These are phyloP conservation scores for Caenorhabditis macrosperma DNA, from an alignment of 2,888 invertebrate species.

Conservation along the genomic window DNA sequence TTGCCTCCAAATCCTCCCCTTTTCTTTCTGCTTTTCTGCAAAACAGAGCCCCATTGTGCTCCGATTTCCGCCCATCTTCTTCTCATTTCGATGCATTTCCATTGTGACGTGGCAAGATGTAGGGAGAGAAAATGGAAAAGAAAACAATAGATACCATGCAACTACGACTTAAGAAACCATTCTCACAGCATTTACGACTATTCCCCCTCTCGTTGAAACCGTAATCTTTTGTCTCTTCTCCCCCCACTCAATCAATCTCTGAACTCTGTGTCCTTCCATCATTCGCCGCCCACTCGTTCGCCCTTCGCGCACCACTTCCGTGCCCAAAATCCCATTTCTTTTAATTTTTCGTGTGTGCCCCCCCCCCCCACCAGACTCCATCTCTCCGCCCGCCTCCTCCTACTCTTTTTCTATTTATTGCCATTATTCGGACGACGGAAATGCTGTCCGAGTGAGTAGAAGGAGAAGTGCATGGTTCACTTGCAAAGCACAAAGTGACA, in stretches of 20 bases:
- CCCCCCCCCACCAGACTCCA: background rate
- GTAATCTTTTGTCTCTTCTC: background rate
- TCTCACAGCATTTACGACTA: too few relatives aligned
- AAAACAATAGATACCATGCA: too few relatives aligned
- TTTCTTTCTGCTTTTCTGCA: background rate
- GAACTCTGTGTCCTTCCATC: too few relatives aligned
- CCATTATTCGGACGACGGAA: background rate
- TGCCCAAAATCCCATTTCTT: too few relatives aligned
- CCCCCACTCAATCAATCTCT: background rate
- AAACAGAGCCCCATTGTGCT: background rate
- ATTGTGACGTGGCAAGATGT: background rate
- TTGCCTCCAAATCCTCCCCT: background rate
- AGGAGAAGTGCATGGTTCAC: slow-evolving; percentile 24
- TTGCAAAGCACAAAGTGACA: slow-evolving; percentile 20
- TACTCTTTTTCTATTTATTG: background rate
- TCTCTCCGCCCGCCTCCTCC: background rate
- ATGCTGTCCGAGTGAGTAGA: background rate
- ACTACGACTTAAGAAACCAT: too few relatives aligned
- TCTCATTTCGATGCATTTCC: background rate
- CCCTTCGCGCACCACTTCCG: too few relatives aligned
- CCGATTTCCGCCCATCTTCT: background rate
- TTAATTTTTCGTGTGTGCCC: background rate
- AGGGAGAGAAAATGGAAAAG: too few relatives aligned
- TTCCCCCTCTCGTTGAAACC: background rate
- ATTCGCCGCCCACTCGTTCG: background rate